Percentiles rank a stretch among this genome's conserved stretches.
phyloP scores from a whole-genome alignment of 2,888 invertebrate species.

The Augiades crinisus region DNA sequence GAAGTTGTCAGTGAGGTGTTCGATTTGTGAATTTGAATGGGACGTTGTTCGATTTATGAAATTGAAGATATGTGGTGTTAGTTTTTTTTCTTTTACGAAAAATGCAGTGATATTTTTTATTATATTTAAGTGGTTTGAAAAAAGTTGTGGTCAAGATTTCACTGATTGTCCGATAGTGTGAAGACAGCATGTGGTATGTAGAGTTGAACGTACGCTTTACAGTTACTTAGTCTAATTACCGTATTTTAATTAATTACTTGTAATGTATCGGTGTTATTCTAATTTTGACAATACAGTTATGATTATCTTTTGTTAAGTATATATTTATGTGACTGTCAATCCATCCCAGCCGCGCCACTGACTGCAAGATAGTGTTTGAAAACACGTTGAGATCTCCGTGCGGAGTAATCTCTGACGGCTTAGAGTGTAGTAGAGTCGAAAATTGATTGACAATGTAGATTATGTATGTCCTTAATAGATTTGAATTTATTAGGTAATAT shows the following conservation, averaged over 20 bases:
- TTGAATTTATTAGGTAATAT: no score
- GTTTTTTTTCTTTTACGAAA: neutral
- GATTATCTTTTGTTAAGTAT: no score
- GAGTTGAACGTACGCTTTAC: constrained; percentile 7
- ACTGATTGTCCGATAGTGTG: neutral
- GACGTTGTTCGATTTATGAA: neutral
- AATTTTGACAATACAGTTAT: neutral
- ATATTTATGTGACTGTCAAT: no score
- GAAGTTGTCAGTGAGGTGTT: no score
- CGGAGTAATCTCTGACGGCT: constrained; percentile 1
- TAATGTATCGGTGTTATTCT: neutral
- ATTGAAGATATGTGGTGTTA: neutral
- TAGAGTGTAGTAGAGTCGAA: neutral
- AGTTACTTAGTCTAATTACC: constrained; percentile 4
- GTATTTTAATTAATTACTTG: constrained; percentile 3
- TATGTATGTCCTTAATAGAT: no score
- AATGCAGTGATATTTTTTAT: neutral
- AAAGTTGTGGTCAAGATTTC: neutral
- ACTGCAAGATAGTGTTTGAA: constrained; percentile 8
- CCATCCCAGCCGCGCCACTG: neutral
- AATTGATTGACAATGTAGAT: no score
- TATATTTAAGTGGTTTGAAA: neutral
- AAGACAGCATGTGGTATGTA: constrained; percentile 3
- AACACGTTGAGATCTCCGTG: neutral
- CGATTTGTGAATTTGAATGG: neutral